These are phyloP conservation scores for Chunga burmeisteri DNA, from an alignment of 2,113 vertebrate genomes.

Conservation along the genomic window DNA sequence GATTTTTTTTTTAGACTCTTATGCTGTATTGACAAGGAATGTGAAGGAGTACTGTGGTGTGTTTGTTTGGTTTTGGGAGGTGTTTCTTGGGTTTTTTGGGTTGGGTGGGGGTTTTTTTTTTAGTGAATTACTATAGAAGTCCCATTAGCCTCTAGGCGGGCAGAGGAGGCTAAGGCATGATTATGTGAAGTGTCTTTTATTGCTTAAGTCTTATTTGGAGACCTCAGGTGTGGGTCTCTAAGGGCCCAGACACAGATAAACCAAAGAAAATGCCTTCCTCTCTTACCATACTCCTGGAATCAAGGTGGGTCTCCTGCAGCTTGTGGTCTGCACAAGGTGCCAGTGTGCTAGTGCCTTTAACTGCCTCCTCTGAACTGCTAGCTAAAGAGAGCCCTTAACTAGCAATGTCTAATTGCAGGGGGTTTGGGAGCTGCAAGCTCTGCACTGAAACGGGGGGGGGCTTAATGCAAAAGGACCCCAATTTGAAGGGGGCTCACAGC, in stretches of 20 bases:
- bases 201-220: background rate
- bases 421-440: background rate
- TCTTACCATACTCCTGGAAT: fast-evolving
- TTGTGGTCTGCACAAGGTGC: fast-evolving
- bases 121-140: fast-evolving
- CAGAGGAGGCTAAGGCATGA: background rate
- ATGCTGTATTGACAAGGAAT: fast-evolving
- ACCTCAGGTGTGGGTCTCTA: background rate
- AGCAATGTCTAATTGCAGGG: fast-evolving
- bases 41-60: fast-evolving
- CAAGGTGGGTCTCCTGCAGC: background rate
- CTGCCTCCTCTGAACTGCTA: fast-evolving
- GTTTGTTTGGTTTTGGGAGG: too few species aligned
- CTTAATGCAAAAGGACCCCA: background rate
- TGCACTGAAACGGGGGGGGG: background rate
- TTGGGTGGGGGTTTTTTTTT: too few species aligned
- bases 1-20: background rate
- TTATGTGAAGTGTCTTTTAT: background rate
- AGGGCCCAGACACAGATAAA: background rate
- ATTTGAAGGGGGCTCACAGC: fast-evolving
- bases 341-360: fast-evolving
- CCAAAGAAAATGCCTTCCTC: too few species aligned
- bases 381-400: fast-evolving
- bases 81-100: too few species aligned
- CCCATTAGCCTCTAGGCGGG: fast-evolving